Evolutionary conservation across 2,113 vertebrate species (phyloP).

Genomic region (Chloropsis hardwickii): DNA sequence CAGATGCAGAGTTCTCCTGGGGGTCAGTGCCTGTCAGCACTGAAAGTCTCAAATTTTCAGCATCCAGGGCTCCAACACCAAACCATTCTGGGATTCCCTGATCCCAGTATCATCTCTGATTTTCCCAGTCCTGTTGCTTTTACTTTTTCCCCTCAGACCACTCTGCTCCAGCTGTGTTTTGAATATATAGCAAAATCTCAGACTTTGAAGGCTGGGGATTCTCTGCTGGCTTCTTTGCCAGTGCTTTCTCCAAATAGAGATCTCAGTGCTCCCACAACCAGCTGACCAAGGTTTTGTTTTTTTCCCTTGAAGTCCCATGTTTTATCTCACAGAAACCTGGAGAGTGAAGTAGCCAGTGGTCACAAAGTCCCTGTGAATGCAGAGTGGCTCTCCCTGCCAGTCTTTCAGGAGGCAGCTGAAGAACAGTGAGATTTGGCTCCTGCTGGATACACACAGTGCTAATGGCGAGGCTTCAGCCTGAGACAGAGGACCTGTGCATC

Average conservation of each 20-base stretch:
- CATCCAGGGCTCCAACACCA: not conserved
- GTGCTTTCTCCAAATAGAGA: not conserved
- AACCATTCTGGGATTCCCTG: not conserved
- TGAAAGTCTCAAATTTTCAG: not conserved
- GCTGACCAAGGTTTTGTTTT: not conserved
- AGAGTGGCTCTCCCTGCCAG: not conserved
- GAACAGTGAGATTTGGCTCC: conserved; percentile 34
- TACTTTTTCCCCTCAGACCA: not conserved
- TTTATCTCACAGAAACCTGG: not conserved
- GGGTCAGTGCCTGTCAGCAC: not conserved
- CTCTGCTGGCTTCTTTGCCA: not conserved
- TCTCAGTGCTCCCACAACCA: not conserved
- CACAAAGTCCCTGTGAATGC: not conserved
- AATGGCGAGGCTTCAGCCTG: conserved; percentile 52
- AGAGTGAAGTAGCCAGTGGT: not conserved
- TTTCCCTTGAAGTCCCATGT: not conserved
- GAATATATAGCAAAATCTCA: not conserved
- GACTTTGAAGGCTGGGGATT: not conserved
- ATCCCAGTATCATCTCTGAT: accelerated
- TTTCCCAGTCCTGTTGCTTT: not conserved
- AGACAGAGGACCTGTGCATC: conserved; percentile 55
- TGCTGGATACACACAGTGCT: conserved; percentile 37
- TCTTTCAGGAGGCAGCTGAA: conserved; percentile 34
- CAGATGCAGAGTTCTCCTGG: not conserved
- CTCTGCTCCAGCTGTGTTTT: not conserved